These are phyloP conservation scores for Acinonyx jubatus DNA, from an alignment of 2,113 vertebrate species.

Conservation along the genomic window DNA sequence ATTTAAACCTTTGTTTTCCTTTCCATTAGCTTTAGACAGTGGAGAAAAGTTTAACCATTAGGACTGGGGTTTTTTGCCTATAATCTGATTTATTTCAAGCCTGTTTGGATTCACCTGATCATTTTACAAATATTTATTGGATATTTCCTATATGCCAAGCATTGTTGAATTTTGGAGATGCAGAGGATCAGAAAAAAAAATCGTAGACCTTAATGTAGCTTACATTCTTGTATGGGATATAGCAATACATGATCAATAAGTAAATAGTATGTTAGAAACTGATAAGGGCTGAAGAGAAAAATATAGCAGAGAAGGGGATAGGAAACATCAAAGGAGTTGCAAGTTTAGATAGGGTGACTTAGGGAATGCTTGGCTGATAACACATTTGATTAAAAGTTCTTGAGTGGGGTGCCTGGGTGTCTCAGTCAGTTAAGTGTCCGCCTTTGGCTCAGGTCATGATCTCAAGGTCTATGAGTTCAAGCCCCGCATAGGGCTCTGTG, in stretches of 20 bases:
- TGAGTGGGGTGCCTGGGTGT: background rate
- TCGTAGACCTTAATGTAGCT: background rate
- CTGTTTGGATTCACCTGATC: background rate
- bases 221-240: background rate
- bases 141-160: background rate
- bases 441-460: too few relatives aligned
- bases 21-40: constrained; percentile 11
- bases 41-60: constrained; percentile 16
- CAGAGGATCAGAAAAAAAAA: constrained; percentile 32
- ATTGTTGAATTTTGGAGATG: background rate
- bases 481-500: too few relatives aligned
- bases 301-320: background rate
- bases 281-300: background rate
- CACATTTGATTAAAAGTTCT: constrained; percentile 29
- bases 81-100: background rate
- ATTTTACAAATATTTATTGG: constrained; percentile 1
- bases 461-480: too few relatives aligned
- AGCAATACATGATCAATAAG: background rate
- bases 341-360: background rate
- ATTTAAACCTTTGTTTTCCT: constrained; percentile 8
- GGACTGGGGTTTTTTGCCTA: background rate
- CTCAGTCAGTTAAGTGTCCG: too few relatives aligned
- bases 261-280: background rate
- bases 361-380: background rate
- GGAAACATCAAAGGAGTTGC: background rate